Evolutionary conservation across 2,888 invertebrate genomes (phyloP).

Genomic region (Diabrotica balteata): DNA sequence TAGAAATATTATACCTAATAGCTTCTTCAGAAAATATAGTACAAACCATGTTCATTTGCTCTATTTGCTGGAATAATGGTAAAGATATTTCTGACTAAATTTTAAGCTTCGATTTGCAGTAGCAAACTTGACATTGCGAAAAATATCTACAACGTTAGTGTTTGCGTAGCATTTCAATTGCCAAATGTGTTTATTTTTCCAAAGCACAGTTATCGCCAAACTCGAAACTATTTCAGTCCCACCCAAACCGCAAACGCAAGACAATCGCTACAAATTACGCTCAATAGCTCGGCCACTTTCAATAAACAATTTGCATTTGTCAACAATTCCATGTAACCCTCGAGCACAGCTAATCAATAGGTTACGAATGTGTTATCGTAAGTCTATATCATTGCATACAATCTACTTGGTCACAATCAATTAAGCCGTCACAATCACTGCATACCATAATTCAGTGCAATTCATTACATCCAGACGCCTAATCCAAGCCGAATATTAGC

Average conservation of each 20-base stretch:
- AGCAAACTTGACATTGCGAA: too few species aligned
- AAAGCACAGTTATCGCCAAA: background rate
- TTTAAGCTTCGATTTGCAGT: too few species aligned
- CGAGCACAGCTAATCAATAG: constrained; percentile 26
- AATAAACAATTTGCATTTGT: constrained; percentile 29
- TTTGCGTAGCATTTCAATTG: too few species aligned
- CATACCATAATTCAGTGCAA: constrained; percentile 46
- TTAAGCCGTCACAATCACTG: constrained; percentile 37
- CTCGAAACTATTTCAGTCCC: background rate
- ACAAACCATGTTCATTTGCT: too few species aligned
- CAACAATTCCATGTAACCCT: constrained; percentile 20
- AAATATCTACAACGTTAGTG: too few species aligned
- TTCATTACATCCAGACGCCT: constrained; percentile 43
- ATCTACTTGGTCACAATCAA: constrained; percentile 32
- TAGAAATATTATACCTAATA: too few species aligned
- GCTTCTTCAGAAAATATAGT: too few species aligned
- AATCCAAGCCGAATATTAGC: constrained; percentile 39
- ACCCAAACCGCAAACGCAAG: constrained; percentile 5
- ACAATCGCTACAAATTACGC: constrained; percentile 20
- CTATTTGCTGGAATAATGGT: too few species aligned
- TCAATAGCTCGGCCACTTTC: constrained; percentile 12
- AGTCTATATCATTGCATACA: constrained; percentile 31
- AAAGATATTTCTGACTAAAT: too few species aligned
- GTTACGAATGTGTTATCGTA: constrained; percentile 30
- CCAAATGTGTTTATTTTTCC: too few species aligned